A percentile compares a stretch with the other conserved stretches of the same genome.
Evolutionary conservation across 92 coral and sea anemone species (phyloP).

Genomic region (Chrysogorgia sp.): DNA sequence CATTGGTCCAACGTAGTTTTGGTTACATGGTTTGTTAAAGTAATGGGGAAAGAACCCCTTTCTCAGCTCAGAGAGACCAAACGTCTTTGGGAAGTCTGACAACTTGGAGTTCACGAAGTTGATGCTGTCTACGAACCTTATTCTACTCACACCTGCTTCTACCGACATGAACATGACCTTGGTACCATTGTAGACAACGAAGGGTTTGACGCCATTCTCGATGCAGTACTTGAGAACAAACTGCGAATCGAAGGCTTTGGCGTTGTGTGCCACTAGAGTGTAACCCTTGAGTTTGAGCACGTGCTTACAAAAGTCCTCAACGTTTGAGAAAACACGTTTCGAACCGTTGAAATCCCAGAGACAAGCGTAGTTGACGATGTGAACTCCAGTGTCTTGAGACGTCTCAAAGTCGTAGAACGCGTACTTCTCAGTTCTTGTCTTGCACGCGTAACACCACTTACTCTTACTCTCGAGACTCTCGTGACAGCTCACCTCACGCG

Average conservation of each 20-base stretch:
- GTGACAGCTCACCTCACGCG: background rate
- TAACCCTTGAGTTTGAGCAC: background rate
- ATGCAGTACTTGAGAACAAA: background rate
- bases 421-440: slow-evolving; percentile 9
- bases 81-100: slow-evolving; percentile 15
- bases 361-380: background rate
- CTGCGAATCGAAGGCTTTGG: slow-evolving; percentile 23
- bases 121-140: slow-evolving; percentile 9
- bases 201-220: background rate
- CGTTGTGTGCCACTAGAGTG: slow-evolving; percentile 26
- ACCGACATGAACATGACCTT: slow-evolving; percentile 12
- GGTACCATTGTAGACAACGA: slow-evolving; percentile 3
- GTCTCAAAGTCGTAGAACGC: background rate
- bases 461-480: background rate
- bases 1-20: slow-evolving; percentile 13
- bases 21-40: slow-evolving; percentile 9
- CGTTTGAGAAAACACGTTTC: background rate
- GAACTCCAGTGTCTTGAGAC: background rate
- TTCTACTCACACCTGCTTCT: background rate
- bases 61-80: slow-evolving; percentile 9
- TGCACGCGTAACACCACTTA: slow-evolving; percentile 20
- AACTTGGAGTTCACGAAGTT: background rate
- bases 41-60: slow-evolving; percentile 9
- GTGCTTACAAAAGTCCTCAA: slow-evolving; percentile 12
- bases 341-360: slow-evolving; percentile 6